Evolutionary conservation across 1,140 invertebrate genomes (phyloP).

Genomic region (Pachypeltis micranthus): DNA sequence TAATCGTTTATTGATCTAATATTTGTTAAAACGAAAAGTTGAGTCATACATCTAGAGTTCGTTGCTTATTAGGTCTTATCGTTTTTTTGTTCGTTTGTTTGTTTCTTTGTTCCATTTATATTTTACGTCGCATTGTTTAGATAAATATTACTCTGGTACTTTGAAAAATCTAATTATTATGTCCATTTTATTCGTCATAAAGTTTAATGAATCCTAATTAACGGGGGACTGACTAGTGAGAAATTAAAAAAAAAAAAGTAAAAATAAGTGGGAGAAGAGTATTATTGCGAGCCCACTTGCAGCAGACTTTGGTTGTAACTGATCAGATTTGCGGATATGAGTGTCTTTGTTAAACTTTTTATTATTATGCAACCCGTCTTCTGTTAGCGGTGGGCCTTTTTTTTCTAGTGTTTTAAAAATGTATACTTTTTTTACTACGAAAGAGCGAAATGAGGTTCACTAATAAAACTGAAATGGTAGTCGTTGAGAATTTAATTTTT

Average conservation of each 20-base stretch:
- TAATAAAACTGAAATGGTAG: too few species aligned
- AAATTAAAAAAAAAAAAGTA: not conserved
- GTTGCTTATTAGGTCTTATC: not conserved
- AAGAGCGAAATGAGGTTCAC: too few species aligned
- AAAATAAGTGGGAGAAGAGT: too few species aligned
- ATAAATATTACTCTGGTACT: not conserved
- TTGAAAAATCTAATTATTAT: not conserved
- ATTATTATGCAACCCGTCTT: not conserved
- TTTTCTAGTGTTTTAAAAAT: slow-evolving; percentile 8
- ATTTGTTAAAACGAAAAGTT: slow-evolving; percentile 1
- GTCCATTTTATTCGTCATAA: not conserved
- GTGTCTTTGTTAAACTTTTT: not conserved
- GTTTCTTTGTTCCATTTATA: not conserved
- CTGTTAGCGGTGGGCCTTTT: not conserved
- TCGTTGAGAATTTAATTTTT: not conserved
- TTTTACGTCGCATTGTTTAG: not conserved
- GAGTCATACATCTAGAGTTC: not conserved
- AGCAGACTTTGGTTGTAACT: not conserved
- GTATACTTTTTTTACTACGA: too few species aligned
- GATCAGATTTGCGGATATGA: not conserved
- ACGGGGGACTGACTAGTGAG: not conserved
- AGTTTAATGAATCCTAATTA: not conserved
- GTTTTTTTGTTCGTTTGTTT: not conserved
- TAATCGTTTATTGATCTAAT: not conserved
- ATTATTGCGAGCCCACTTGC: not conserved